Evolutionary conservation across 1,140 invertebrate genomes (phyloP), one percentile per base, ranked within the genome.

Genomic region (Holcopasites calliopsidis): DNA sequence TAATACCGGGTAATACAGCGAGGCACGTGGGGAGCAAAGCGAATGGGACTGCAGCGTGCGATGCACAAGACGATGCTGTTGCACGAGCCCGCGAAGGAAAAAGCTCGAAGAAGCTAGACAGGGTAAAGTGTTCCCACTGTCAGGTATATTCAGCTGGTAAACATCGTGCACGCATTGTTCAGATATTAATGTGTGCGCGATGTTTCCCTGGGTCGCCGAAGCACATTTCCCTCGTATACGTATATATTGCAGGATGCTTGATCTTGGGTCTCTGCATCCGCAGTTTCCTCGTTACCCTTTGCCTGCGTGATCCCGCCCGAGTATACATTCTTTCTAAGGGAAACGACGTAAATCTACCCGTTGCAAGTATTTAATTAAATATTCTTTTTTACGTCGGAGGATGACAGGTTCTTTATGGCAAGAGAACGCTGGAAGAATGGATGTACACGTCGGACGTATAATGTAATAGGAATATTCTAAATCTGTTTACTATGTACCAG

Each of bases 91-190:
- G 10, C 8, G 3, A 42, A 28, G 16, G 60, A 23, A 28, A 62
- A 42, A 33, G 58, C 35, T 60, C 13, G 42, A 35, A 50, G 21
- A 50, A 50, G 13, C 44, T 23, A 23, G 26, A 3, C 11, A 13
- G 61, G 61, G 33, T 64, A 64, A 65, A 65, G 44, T 3, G 40
- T 65, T 50, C 62, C 31, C 21, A 50, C 50, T 35, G 44, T 35
- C 62, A 31, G 44, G 50, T 65, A 35, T 50, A 35, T 50, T 50
- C 21, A 44, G 44, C n/a, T 35, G 61, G 61, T 49, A 44, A 64
- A 49, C 61, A 64, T 11, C 10, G 60, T 28, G 26, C 42, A 31
- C 60, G 26, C 62, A 65, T 65, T 65, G 62, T 65, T 65, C 62
- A 13, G 44, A 21, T 50, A 65, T 65, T 50, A 65, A 50, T 7